Base-by-base conservation (phyloP, 1,140 invertebrate species). In the Drosophila punjabiensis region DNA sequence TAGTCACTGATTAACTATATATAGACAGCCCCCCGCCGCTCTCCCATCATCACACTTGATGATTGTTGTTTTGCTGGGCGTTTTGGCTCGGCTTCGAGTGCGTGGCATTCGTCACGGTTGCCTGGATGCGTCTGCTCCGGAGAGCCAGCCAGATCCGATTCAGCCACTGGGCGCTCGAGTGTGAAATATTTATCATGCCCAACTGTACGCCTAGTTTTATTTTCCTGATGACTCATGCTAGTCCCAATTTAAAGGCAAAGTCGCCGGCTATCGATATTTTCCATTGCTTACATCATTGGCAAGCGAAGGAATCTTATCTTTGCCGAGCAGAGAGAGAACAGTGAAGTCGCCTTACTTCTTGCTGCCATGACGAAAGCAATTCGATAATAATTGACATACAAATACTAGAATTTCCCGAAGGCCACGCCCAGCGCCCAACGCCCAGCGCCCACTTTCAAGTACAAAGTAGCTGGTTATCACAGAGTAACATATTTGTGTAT, bases 251-350 rank as follows among this genome's bases (percentile, higher is more conserved):
- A 43, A 75, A 70, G 53, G 53, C 75, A 18, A 56, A 52, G 35
- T 33, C 20, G 32, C 47, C 13, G 59, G 52, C 76, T 79, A 71
- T 73, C 75, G 79, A 79, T 76, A 63, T 73, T 65, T 83, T 77
- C 58, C 70, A 56, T 10, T 77, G 83, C 71, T 87, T 87, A 87
- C 83, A 87, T 87, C 83, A 87, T 87, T 28, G 10, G 37, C 48
- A 32, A 20, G 1, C 50, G 18, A 61, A 33, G 53, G 62, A 67
- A 64, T 80, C 70, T 76, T 76, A 76, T 76, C 76, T 35, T 39
- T 11, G 35, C 41, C 37, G 50, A 11, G 24, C n/a, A n/a, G 11
- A n/a, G 68, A n/a, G 18, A 69, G 35, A 68, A 69, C 64, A 81
- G 20, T 63, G 30, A 50, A 41, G 7, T 74, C 48, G 47, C 50